A percentile compares a stretch with the other conserved stretches of the same genome.
phyloP scores from a whole-genome alignment of 2,888 invertebrate genomes.

The Rhagonycha fulva region DNA sequence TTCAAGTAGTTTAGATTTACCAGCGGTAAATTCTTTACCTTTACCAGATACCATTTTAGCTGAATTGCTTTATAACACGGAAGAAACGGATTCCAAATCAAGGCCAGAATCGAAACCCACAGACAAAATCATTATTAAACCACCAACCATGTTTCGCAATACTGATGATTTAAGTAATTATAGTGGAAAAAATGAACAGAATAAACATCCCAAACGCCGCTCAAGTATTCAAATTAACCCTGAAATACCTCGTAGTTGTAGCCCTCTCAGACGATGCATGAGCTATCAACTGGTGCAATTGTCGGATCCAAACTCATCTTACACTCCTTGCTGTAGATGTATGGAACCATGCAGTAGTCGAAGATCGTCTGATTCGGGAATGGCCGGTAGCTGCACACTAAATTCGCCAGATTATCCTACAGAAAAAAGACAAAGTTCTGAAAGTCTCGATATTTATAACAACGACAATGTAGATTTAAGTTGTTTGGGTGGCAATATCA shows the following conservation, averaged over 20 bases:
- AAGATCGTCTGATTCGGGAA: conserved; percentile 81
- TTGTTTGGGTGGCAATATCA: conserved; percentile 39
- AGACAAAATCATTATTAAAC: conserved; percentile 52
- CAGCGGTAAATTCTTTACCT: conserved; percentile 53
- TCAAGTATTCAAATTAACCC: conserved; percentile 49
- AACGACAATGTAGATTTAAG: conserved; percentile 40
- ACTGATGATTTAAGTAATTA: conserved; percentile 17
- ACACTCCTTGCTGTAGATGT: conserved; percentile 42
- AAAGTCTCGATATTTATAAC: conserved; percentile 41
- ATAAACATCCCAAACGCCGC: conserved; percentile 56
- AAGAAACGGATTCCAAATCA: conserved; percentile 24
- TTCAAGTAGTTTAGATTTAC: conserved; percentile 61
- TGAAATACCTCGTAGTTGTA: conserved; percentile 15
- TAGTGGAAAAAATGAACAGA: conserved; percentile 55
- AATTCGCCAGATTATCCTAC: conserved; percentile 69
- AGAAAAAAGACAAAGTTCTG: conserved; percentile 42
- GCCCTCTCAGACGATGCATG: conserved; percentile 55
- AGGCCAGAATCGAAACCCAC: conserved; percentile 30
- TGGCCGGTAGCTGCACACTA: conserved; percentile 80
- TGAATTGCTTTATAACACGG: conserved; percentile 59
- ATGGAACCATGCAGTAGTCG: conserved; percentile 62
- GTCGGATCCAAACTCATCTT: conserved; percentile 27
- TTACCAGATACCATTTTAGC: conserved; percentile 60
- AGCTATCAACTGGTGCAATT: conserved; percentile 57
- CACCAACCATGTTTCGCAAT: conserved; percentile 63